Evolutionary conservation across 2,888 invertebrate genomes (phyloP), one percentile per base, ranked within the genome.

Genomic region (Drosophila lutescens): DNA sequence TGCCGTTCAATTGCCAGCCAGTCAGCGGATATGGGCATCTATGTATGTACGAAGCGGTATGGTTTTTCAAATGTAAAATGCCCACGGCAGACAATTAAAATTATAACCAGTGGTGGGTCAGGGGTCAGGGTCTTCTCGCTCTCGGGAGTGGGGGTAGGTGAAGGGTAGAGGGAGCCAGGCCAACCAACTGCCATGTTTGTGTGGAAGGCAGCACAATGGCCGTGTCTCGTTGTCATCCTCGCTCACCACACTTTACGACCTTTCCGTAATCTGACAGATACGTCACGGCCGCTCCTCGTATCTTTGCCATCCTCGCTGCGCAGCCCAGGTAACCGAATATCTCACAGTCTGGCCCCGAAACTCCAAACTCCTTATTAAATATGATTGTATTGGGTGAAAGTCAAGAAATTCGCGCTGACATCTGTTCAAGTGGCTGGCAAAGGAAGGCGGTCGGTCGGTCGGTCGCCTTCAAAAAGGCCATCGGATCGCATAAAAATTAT

Each of bases 231-330:
- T 86, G 86, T 86, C 89, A 88, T 89, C 86, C 86, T 88, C 87
- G 84, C 89, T 86, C 86, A 89, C 82, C 80, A 60, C 81, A 86
- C 55, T 86, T 86, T 89, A 86, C 75, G 84, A 49, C 79, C 78
- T 86, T 88, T 79, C 84, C 86, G 72, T 89, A 89, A 89, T 86
- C 86, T 86, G 86, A 88, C 86, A 86, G 89, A 88, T 88, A 89
- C 89, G 86, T 86, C 86, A 86, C 87, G 84, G 86, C 66, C 59
- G 54, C 77, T 55, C 72, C 61, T 55, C 32, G 43, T 12, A 36
- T 26, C 17, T 23, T 17, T 26, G 20, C 38, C 6, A 40, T 20
- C 50, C 58, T 41, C 13, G 44, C 58, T 15, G 30, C 36, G 20
- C 44, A 36, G 17, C 15, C 53, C 57, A 44, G 47, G 53, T 68